phyloP scores from a whole-genome alignment of 2,888 invertebrate genomes.

The Acholoe squamosa region DNA sequence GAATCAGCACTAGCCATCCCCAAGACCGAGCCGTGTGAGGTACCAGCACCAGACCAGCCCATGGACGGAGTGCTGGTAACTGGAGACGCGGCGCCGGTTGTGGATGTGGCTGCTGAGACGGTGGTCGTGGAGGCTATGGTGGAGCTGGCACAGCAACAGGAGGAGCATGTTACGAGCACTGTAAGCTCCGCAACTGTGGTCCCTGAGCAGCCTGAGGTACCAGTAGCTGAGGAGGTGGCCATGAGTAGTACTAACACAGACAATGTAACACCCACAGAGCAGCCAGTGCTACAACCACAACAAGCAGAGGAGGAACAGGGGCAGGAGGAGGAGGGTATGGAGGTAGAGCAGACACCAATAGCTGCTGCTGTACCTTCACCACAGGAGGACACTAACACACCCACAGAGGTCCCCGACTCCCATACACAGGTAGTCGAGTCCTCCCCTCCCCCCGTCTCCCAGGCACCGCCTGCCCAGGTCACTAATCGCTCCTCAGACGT shows the following conservation, averaged over 20 bases:
- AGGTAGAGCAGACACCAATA: too few species aligned
- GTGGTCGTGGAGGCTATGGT: not conserved
- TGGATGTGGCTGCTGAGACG: not conserved
- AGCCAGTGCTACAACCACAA: not conserved
- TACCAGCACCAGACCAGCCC: not conserved
- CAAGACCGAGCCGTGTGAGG: not conserved
- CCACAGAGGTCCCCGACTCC: not conserved
- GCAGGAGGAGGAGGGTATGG: not conserved
- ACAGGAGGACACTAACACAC: not conserved
- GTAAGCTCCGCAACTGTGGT: slow-evolving; percentile 3
- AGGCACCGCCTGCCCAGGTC: not conserved
- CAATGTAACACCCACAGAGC: not conserved
- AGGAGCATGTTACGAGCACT: not conserved
- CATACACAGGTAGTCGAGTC: not conserved
- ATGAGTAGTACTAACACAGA: not conserved
- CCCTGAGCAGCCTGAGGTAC: not conserved
- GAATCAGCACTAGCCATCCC: not conserved
- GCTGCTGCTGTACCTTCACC: too few species aligned
- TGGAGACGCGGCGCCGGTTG: not conserved
- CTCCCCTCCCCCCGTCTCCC: not conserved
- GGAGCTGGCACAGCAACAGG: not conserved
- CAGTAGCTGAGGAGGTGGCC: not conserved
- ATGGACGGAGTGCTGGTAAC: not conserved
- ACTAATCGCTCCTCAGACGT: slow-evolving; percentile 39
- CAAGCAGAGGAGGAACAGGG: too few species aligned